phyloP scores from a whole-genome alignment of 2,113 vertebrate species.

The Phalacrocorax brasilianus region DNA sequence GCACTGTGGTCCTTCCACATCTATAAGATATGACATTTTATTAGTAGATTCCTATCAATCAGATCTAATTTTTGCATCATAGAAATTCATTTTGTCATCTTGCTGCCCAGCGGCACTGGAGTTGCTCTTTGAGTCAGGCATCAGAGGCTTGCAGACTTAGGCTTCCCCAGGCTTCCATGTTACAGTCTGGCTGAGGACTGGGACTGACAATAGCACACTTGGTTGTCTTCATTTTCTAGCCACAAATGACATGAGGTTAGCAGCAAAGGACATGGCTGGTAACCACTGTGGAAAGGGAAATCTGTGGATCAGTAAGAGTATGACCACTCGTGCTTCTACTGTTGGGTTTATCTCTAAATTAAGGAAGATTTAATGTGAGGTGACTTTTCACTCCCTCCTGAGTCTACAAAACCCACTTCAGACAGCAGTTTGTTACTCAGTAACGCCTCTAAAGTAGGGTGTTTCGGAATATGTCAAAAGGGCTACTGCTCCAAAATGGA shows the following conservation, averaged over 20 bases:
- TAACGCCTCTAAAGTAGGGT: background rate
- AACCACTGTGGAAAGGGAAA: slow-evolving; percentile 46
- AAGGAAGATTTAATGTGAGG: background rate
- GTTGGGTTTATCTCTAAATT: background rate
- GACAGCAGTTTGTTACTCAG: background rate
- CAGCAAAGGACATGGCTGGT: background rate
- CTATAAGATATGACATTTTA: slow-evolving; percentile 75
- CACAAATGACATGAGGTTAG: slow-evolving; percentile 45
- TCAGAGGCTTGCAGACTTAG: background rate
- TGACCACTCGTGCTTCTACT: background rate
- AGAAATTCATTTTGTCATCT: slow-evolving; percentile 60
- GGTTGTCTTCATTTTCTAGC: slow-evolving; percentile 54
- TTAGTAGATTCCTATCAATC: slow-evolving; percentile 72
- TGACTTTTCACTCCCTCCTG: background rate
- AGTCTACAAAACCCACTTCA: background rate
- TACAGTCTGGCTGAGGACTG: background rate
- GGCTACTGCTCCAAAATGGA: background rate
- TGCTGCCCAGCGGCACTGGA: slow-evolving; percentile 1
- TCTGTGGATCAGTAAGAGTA: slow-evolving; percentile 47
- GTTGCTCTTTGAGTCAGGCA: slow-evolving; percentile 16
- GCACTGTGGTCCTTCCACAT: slow-evolving; percentile 65
- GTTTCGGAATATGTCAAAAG: background rate
- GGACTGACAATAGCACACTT: slow-evolving; percentile 42
- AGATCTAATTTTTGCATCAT: slow-evolving; percentile 54
- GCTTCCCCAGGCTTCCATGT: slow-evolving; percentile 4